A percentile compares a stretch with the other conserved stretches of the same genome.
These are phyloP conservation scores for Scylla paramamosain DNA, from an alignment of 1,140 invertebrate genomes.

Conservation along the genomic window DNA sequence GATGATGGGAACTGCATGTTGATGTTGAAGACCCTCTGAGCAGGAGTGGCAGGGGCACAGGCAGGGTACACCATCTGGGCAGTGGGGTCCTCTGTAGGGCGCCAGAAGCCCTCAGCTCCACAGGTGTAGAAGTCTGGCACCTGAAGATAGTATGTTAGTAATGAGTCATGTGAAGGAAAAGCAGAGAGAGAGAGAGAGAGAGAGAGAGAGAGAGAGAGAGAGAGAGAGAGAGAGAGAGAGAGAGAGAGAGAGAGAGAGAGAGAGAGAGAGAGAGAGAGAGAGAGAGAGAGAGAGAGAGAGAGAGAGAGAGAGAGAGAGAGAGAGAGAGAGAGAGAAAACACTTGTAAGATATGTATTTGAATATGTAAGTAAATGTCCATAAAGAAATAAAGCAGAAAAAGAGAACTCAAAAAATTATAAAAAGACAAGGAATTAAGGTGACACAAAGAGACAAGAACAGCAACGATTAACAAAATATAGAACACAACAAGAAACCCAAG, in stretches of 20 bases:
- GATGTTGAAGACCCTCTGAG: conserved; percentile 95
- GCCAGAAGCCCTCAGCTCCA: conserved; percentile 97
- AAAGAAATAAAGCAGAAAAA: too few relatives aligned
- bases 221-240: too few relatives aligned
- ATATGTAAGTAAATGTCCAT: too few relatives aligned
- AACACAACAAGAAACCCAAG: background rate
- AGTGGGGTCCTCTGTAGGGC: conserved; percentile 89
- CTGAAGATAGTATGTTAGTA: conserved; percentile 83
- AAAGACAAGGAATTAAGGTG: background rate
- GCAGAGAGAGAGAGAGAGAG: background rate
- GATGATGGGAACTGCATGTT: conserved; percentile 96
- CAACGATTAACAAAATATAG: background rate
- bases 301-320: too few relatives aligned
- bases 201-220: background rate
- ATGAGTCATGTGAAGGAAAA: background rate
- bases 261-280: background rate
- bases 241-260: too few relatives aligned
- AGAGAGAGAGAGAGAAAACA: too few relatives aligned
- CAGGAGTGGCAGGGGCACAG: conserved; percentile 91
- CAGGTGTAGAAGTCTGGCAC: conserved; percentile 98
- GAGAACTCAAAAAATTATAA: too few relatives aligned
- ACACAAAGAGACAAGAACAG: background rate
- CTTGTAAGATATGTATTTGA: too few relatives aligned
- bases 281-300: background rate
- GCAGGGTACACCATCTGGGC: conserved; percentile 93